Percentiles rank a stretch among this genome's conserved stretches.
These are phyloP conservation scores for Esox lucius DNA, from an alignment of 2,797 vertebrate species.

Conservation along the genomic window DNA sequence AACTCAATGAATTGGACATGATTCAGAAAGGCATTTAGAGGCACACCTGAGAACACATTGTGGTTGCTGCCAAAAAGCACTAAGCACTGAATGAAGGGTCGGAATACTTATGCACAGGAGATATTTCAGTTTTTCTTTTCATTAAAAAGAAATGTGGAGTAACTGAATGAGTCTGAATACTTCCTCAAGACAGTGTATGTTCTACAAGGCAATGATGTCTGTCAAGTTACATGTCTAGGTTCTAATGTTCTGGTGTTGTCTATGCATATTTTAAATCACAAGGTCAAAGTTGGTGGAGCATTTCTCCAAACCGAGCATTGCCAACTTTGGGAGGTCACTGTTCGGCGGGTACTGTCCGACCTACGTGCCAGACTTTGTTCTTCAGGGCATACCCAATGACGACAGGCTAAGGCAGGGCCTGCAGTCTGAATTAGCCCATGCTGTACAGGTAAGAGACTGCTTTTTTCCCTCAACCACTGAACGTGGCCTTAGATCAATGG, in stretches of 20 bases:
- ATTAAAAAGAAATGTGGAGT: too few relatives aligned
- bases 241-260: not conserved
- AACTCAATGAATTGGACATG: too few relatives aligned
- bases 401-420: constrained; percentile 92
- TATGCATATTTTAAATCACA: constrained; percentile 7
- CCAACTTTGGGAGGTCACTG: constrained; percentile 95
- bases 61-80: too few relatives aligned
- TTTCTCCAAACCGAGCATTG: constrained; percentile 90
- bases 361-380: constrained; percentile 96
- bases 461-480: not conserved
- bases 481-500: not conserved
- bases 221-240: not conserved
- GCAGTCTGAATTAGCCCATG: constrained; percentile 87
- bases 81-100: too few relatives aligned
- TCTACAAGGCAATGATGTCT: not conserved
- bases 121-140: too few relatives aligned
- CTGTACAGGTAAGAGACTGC: constrained; percentile 86
- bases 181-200: too few relatives aligned
- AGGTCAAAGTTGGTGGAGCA: constrained; percentile 94
- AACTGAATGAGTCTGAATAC: too few relatives aligned
- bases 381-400: constrained; percentile 92
- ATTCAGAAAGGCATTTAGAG: too few relatives aligned
- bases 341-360: constrained; percentile 96
- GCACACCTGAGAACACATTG: too few relatives aligned
- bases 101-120: too few relatives aligned